Evolutionary conservation across 2,888 invertebrate genomes (phyloP), one percentile per base, ranked within the genome.

Genomic region (Monochamus alternatus): DNA sequence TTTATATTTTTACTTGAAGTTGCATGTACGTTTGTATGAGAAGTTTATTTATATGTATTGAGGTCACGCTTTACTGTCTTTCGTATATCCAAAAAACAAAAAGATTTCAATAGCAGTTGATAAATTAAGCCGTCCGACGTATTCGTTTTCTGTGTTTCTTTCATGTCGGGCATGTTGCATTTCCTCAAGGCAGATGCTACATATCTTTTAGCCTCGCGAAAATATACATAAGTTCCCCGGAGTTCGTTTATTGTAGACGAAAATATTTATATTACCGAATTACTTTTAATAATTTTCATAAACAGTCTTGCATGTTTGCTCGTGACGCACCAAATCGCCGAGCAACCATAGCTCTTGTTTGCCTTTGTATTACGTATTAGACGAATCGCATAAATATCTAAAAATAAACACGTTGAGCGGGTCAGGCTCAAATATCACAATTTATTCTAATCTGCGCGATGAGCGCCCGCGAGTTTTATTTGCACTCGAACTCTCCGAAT

Each of bases 401-500:
- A 77, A 79, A 77, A 79, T 79, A 79, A 74, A 66, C 70, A 59
- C 58, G 75, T 78, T 80, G 80, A 64, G 80, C 76, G 58, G 80
- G 80, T 80, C 80, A 80, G 74, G 75, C 64, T 58, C 71, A 73
- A 75, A 73, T 72, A 74, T 75, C 52, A 75, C 75, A 67, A 73
- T 73, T 73, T 73, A 76, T 76, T 76, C 70, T 73, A 73, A 76
- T 76, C 64, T 12, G 44, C 10, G 71, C 9, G 38, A 64, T 64
- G 38, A 55, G n/a, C n/a, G 63, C 14, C 44, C 43, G 43, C 30
- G 32, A 44, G 9, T 32, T 67, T 58, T 67, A 58, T 66, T 66
- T 52, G 66, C 66, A 31, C 32, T 31, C 31, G 31, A 22, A 55
- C 55, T 55, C 14, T 2, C 55, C 55, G 14, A 55, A 55, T 47